phyloP scores from a whole-genome alignment of 2,113 vertebrate species.

The Mystacornis crossleyi region DNA sequence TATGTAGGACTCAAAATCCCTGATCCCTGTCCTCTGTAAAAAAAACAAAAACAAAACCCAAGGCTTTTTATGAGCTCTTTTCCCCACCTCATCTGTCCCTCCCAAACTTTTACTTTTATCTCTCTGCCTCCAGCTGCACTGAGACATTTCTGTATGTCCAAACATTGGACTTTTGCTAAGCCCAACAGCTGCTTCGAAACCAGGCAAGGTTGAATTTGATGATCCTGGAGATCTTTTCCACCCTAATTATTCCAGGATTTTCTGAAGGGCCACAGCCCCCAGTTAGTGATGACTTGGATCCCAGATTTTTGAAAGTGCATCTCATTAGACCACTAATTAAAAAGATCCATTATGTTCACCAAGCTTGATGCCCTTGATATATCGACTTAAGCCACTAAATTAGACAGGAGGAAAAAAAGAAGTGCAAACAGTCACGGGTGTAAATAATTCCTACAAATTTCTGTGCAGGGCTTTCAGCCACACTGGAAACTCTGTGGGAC shows the following conservation, averaged over 20 bases:
- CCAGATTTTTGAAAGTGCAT: neutral
- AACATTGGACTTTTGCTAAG: neutral
- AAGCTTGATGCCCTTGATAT: neutral
- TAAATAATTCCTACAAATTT: neutral
- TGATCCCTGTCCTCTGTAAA: neutral
- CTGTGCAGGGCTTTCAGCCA: neutral
- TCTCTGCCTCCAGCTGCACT: neutral
- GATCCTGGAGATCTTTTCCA: neutral
- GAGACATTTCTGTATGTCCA: neutral
- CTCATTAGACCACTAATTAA: neutral
- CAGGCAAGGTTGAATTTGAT: neutral
- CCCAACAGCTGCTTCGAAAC: rapidly evolving
- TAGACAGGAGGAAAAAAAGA: neutral
- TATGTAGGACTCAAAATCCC: neutral
- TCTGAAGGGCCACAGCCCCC: neutral
- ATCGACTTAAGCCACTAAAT: neutral
- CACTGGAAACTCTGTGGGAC: neutral
- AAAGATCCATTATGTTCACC: neutral
- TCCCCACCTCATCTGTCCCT: neutral
- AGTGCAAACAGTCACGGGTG: neutral
- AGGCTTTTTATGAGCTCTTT: neutral
- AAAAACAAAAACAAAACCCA: neutral
- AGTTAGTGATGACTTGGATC: neutral
- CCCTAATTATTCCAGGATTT: neutral
- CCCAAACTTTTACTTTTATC: neutral